phyloP scores from a whole-genome alignment of 2,113 vertebrate genomes.

The Burhinus bistriatus region DNA sequence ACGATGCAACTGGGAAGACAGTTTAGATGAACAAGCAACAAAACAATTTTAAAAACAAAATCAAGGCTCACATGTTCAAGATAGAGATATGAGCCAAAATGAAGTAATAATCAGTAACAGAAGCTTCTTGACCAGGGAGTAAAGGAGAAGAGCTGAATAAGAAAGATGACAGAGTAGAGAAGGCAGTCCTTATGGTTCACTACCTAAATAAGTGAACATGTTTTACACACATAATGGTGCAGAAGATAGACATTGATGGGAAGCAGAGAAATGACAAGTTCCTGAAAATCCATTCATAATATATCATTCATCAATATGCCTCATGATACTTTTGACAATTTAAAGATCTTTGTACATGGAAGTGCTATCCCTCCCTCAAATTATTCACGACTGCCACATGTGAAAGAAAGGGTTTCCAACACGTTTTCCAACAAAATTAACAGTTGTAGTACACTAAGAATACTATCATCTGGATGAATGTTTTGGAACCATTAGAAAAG shows the following conservation, averaged over 20 bases:
- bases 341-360: background rate
- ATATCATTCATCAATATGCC: background rate
- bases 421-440: background rate
- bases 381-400: background rate
- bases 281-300: background rate
- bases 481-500: slow-evolving; percentile 19
- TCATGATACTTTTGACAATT: background rate
- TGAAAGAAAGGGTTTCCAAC: background rate
- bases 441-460: background rate
- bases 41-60: slow-evolving; percentile 37
- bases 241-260: background rate
- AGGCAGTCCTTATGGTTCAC: background rate
- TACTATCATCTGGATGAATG: background rate
- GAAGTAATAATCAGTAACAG: slow-evolving; percentile 39
- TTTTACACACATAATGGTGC: background rate
- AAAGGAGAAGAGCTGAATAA: slow-evolving; percentile 15
- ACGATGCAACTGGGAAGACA: background rate
- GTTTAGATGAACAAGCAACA: slow-evolving; percentile 52
- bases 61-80: background rate
- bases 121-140: slow-evolving; percentile 13
- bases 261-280: background rate
- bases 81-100: slow-evolving; percentile 25
- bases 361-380: background rate
- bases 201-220: background rate
- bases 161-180: slow-evolving; percentile 9